Conservation (phyloP, 2,113 vertebrate species). For the Colistium nudipinnis region DNA sequence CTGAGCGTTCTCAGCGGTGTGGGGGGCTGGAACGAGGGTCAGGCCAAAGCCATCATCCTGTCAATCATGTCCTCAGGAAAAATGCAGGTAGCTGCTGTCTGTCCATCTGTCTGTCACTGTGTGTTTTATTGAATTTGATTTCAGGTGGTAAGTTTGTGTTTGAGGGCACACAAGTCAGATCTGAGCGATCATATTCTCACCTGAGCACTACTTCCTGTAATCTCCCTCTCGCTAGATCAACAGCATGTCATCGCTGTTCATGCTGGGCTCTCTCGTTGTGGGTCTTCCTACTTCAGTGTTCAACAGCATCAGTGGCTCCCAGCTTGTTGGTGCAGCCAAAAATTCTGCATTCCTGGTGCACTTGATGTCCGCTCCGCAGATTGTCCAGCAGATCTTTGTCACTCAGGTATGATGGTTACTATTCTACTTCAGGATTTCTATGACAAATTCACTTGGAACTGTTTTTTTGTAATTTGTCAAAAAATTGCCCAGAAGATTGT, state of each 20-base stretch:
- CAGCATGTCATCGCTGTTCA: background rate
- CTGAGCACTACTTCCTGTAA: background rate
- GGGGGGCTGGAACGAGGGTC: constrained; percentile 69
- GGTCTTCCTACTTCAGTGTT: constrained; percentile 62
- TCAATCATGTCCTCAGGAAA: constrained; percentile 48
- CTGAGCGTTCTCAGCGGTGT: constrained; percentile 55
- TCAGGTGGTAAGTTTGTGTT: too few species aligned
- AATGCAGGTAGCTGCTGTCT: constrained; percentile 60
- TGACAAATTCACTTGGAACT: background rate
- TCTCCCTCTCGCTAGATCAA: constrained; percentile 59
- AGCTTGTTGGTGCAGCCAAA: constrained; percentile 44
- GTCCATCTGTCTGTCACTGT: background rate
- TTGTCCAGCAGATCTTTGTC: constrained; percentile 66
- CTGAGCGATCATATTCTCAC: too few species aligned
- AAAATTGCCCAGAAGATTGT: too few species aligned
- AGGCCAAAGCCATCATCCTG: constrained; percentile 66
- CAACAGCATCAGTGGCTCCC: background rate
- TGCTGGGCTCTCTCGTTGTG: constrained; percentile 70
- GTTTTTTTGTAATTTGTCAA: too few species aligned
- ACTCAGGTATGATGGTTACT: constrained; percentile 61
- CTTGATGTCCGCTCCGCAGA: constrained; percentile 41
- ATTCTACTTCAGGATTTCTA: too few species aligned
- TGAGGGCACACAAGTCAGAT: too few species aligned
- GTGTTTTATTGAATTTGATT: background rate
- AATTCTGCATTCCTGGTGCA: constrained; percentile 47